Evolutionary conservation across 2,113 vertebrate species (phyloP), one percentile per base, ranked within the genome.

Genomic region (Machaerirhynchus nigripectus): DNA sequence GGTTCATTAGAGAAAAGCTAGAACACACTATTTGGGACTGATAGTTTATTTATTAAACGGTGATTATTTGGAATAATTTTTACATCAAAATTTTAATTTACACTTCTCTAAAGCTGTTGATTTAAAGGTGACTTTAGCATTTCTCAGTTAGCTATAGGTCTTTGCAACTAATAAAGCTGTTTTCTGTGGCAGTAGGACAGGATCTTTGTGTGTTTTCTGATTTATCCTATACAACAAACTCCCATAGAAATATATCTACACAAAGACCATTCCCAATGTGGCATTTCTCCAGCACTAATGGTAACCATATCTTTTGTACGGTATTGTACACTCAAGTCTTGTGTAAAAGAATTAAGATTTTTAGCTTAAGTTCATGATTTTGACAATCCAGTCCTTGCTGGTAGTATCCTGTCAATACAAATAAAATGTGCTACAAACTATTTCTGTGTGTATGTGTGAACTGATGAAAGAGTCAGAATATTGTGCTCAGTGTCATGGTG

Each of bases 11-110:
- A 79, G 40, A 64, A 91, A 81, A 71, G 17, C 15, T 79, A 49
- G 61, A 75, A 61, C 26, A 64, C 33, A 10, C 19, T 64, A 3
- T 59, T 75, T 75, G 16, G 31, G n/a, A 75, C 79, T 68, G 53
- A 85, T 71, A 83, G 44, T 11, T 79, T 91, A 53, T 85, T 85
- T 96, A 93, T 75, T 89, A 40, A 8, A 31, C 24, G 11, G 17
- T 76, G 61, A 96, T 87, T 90, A 85, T 64, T 31, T 24, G n/a
- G 30, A 88, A 85, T 85, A 69, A 73, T 68, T 81, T 95, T 94
- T 83, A 39, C 71, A 86, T 86, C 61, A 73, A 49, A 42, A 65
- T 61, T 65, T 83, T 83, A 83, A 83, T 88, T 95, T 83, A 56
- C 24, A 40, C 27, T 56, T 86, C 37, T 88, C n/a, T 75, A 65